Evolutionary conservation across 2,113 vertebrate genomes (phyloP).

Genomic region (Anguilla rostrata): DNA sequence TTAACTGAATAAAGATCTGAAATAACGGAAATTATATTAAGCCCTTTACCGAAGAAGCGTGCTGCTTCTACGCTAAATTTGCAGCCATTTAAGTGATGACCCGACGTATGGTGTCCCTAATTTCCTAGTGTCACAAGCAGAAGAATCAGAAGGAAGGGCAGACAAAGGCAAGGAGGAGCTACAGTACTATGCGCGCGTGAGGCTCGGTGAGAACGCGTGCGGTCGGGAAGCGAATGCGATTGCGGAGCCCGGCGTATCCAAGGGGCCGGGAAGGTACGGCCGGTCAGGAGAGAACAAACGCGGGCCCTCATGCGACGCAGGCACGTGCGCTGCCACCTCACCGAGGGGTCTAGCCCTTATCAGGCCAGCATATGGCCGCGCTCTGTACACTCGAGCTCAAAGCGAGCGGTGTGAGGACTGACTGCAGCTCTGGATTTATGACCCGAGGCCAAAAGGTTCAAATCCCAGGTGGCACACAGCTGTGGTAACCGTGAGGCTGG

Average conservation of each 20-base stretch:
- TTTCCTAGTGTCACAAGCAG: not conserved
- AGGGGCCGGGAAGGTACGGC: not conserved
- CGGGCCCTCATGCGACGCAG: not conserved
- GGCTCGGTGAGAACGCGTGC: not conserved
- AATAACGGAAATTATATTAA: not conserved
- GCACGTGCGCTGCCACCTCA: not conserved
- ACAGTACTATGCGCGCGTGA: not conserved
- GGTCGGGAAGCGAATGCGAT: not conserved
- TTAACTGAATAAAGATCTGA: not conserved
- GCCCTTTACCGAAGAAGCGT: not conserved
- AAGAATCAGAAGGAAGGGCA: not conserved
- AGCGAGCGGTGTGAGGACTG: not conserved
- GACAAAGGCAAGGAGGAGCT: not conserved
- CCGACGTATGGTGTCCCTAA: not conserved
- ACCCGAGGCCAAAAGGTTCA: not conserved
- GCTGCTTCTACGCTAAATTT: not conserved
- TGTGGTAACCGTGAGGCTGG: not conserved
- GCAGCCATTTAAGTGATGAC: not conserved
- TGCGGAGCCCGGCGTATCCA: not conserved
- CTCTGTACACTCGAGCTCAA: not conserved
- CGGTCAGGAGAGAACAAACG: not conserved
- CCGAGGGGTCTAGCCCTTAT: not conserved
- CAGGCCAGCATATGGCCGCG: not conserved
- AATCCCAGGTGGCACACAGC: slow-evolving; percentile 1
- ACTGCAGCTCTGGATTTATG: not conserved